Evolutionary conservation across 2,113 vertebrate genomes (phyloP), one percentile per base, ranked within the genome.

Genomic region (Natator depressus): DNA sequence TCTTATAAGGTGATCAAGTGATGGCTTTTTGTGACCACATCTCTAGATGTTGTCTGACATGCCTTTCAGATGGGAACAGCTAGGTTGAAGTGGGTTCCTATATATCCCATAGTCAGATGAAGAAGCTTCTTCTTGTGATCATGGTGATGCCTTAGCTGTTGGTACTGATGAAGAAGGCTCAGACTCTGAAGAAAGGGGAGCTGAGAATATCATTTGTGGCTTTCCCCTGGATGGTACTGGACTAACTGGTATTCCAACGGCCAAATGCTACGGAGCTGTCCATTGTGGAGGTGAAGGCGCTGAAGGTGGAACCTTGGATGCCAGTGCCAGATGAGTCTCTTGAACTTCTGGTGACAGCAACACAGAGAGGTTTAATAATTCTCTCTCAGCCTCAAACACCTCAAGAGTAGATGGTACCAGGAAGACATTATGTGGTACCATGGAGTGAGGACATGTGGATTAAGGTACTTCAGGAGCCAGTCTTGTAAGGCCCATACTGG

Each of bases 1-100:
- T 96, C 95, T 96, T 91, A 87, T 93, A 93, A 86, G 20, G 88
- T 54, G 16, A 89, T 88, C 51, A 76, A 95, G 87, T n/a, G 76
- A 50, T 0, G 10, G 76, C 51, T 91, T 42, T 84, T 81, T 53
- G 49, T 51, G 72, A 90, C 69, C 6, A 19, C 14, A 82, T 86
- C 62, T 53, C n/a, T 10, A 0, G 12, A 6, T 29, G 50, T 55
- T 3, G 1, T 72, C 7, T 84, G 51, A 86, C 87, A 91, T 8
- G 10, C 6, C 5, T 85, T 80, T 82, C 49, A 2, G 13, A 17
- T 57, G 35, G 35, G 65, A 69, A n/a, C 2, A 69, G 17, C 35
- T 69, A 29, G 27, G 5, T 59, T 29, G 27, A 59, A 59, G 11
- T 59, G 27, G 10, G 11, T 27, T 59, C 10, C 5, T 27, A 29